phyloP scores from a whole-genome alignment of 2,797 vertebrate genomes.

The Squalus acanthias region DNA sequence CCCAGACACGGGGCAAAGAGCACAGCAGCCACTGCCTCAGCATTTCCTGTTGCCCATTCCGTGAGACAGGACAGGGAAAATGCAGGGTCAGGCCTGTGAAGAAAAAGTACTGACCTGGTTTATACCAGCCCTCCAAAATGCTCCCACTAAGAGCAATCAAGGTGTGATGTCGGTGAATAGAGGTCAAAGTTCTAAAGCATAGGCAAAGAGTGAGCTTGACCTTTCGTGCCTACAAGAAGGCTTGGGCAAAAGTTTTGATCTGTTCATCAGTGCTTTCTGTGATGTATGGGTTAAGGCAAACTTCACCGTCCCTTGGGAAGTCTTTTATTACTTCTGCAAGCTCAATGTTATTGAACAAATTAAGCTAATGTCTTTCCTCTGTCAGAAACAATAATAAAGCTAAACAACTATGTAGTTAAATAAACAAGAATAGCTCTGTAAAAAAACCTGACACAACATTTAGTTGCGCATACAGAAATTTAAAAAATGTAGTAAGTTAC shows the following conservation, averaged over 20 bases:
- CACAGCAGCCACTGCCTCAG: not conserved
- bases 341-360: constrained; percentile 38
- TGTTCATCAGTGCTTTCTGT: constrained; percentile 5
- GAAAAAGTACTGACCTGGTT: not conserved
- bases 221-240: not conserved
- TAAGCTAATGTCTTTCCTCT: constrained; percentile 37
- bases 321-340: constrained; percentile 34
- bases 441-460: not conserved
- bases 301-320: constrained; percentile 10
- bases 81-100: not conserved
- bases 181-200: constrained; percentile 1
- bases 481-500: not conserved
- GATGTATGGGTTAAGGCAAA: constrained; percentile 30
- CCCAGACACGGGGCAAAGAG: not conserved
- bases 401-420: constrained; percentile 24
- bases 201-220: constrained; percentile 24
- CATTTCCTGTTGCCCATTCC: constrained; percentile 19
- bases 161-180: not conserved
- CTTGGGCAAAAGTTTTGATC: not conserved
- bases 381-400: constrained; percentile 36
- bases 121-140: not conserved
- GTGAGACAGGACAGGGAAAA: not conserved
- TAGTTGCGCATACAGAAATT: not conserved
- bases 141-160: not conserved
- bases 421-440: constrained; percentile 9